A percentile compares a stretch with the other conserved stretches of the same genome.
phyloP scores from a whole-genome alignment of 1,140 invertebrate species.

The Sminthurides bifidus region DNA sequence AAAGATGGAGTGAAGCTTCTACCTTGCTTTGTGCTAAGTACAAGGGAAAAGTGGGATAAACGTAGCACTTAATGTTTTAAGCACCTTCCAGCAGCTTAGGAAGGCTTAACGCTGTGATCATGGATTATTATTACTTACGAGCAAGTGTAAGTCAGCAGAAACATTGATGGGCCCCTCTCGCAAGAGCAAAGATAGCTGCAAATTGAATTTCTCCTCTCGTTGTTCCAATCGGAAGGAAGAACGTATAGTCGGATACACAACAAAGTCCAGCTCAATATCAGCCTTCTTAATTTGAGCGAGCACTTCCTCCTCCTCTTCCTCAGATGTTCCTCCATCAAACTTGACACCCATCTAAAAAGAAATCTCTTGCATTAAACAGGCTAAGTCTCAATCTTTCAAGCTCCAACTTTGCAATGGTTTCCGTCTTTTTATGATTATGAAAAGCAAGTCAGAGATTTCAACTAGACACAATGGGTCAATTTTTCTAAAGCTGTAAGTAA shows the following conservation, averaged over 20 bases:
- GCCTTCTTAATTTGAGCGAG: slow-evolving; percentile 13
- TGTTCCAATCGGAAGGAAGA: slow-evolving; percentile 12
- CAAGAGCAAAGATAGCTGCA: slow-evolving; percentile 19
- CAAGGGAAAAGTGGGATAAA: slow-evolving; percentile 1
- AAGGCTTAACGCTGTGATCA: neutral
- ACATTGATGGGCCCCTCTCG: slow-evolving; percentile 32
- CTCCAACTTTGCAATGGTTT: too few relatives aligned
- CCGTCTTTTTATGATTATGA: too few relatives aligned
- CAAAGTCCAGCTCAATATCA: slow-evolving; percentile 20
- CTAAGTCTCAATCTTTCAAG: too few relatives aligned
- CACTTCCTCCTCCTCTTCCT: slow-evolving; percentile 20
- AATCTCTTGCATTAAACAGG: too few relatives aligned
- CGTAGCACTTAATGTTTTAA: slow-evolving; percentile 14
- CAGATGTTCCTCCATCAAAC: slow-evolving; percentile 21
- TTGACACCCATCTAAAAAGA: slow-evolving; percentile 25
- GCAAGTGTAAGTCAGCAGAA: slow-evolving; percentile 14
- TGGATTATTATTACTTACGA: slow-evolving; percentile 27
- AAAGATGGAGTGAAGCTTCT: neutral
- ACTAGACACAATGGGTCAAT: slow-evolving; percentile 11
- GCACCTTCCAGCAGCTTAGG: slow-evolving; percentile 13
- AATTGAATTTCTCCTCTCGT: slow-evolving; percentile 23
- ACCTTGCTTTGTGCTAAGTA: too few relatives aligned
- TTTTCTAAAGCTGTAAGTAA: neutral
- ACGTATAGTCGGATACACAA: slow-evolving; percentile 25
- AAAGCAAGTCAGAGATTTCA: neutral